Conservation (phyloP, 2,797 vertebrate species). For the Sebastes hubbsi region DNA sequence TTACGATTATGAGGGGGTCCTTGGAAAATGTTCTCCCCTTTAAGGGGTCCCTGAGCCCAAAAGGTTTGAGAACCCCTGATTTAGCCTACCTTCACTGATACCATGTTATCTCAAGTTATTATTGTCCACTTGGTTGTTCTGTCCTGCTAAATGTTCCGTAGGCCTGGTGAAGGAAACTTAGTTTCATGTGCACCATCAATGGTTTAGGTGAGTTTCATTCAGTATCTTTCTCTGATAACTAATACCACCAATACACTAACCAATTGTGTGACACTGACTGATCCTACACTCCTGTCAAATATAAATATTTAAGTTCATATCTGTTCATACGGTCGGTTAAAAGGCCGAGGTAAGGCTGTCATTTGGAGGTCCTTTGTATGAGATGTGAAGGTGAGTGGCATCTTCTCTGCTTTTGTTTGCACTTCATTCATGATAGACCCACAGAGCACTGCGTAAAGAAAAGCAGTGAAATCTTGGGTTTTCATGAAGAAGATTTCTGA, state of each 20-base stretch:
- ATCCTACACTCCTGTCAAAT: background rate
- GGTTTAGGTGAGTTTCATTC: background rate
- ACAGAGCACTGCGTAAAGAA: background rate
- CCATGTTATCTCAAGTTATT: too few relatives aligned
- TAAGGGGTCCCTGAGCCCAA: too few relatives aligned
- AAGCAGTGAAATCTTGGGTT: background rate
- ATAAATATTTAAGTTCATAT: background rate
- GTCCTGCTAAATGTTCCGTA: too few relatives aligned
- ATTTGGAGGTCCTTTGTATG: too few relatives aligned
- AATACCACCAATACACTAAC: background rate
- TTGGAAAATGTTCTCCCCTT: too few relatives aligned
- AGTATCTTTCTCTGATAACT: background rate
- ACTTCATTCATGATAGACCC: background rate
- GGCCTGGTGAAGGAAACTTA: too few relatives aligned
- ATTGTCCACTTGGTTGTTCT: too few relatives aligned
- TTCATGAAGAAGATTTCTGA: background rate
- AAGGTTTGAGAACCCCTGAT: too few relatives aligned
- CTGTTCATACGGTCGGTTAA: background rate
- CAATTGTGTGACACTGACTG: background rate
- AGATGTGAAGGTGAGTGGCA: background rate
- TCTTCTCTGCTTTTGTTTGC: background rate
- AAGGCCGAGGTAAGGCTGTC: background rate
- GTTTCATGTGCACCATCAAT: too few relatives aligned
- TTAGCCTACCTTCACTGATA: too few relatives aligned
- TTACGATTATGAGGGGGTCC: too few relatives aligned